phyloP scores from a whole-genome alignment of 2,797 vertebrate genomes.

The Coregonus suidteri region DNA sequence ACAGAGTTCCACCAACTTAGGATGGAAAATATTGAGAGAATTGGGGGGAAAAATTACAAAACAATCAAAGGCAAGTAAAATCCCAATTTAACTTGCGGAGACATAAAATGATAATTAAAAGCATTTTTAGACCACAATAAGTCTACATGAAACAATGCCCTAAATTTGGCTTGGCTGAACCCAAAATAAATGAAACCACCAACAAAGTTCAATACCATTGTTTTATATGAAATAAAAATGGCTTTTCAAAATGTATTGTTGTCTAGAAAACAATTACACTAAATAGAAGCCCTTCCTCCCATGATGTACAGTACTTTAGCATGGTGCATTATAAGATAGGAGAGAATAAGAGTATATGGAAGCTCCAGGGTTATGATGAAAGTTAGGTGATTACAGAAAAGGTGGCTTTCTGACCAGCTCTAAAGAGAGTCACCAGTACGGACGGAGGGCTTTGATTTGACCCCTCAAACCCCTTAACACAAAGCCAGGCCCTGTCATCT shows the following conservation, averaged over 20 bases:
- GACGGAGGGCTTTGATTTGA: conserved; percentile 44
- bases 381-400: neutral
- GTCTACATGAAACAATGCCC: neutral
- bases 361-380: neutral
- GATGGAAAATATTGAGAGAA: neutral
- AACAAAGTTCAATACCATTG: conserved; percentile 15
- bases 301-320: conserved; percentile 24
- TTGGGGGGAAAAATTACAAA: too few species aligned
- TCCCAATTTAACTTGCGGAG: neutral
- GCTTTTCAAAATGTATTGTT: neutral
- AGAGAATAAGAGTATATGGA: neutral
- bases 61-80: neutral
- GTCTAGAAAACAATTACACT: conserved; percentile 22
- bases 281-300: conserved; percentile 31
- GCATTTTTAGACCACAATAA: neutral
- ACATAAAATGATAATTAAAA: neutral
- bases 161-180: neutral
- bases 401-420: conserved; percentile 1
- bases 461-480: conserved; percentile 51
- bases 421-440: conserved; percentile 10
- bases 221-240: conserved; percentile 22
- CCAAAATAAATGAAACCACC: conserved; percentile 11
- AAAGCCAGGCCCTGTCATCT: conserved; percentile 65
- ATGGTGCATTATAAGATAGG: neutral
- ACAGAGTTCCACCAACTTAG: neutral